phyloP scores from a whole-genome alignment of 1,140 invertebrate species.

The Brachystomella parvula region DNA sequence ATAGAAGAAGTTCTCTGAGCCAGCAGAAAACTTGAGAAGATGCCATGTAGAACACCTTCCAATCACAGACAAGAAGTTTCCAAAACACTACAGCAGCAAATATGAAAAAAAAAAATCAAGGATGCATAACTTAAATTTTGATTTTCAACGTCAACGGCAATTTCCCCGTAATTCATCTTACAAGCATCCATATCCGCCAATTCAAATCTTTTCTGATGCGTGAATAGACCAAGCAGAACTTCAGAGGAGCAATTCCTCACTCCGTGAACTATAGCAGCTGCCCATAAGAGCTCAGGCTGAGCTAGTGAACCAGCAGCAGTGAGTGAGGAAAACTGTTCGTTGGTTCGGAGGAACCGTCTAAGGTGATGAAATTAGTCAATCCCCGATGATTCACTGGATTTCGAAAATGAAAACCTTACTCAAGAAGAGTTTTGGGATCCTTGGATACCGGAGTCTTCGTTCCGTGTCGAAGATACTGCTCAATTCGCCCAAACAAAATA shows the following conservation, averaged over 20 bases:
- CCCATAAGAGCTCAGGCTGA: conserved; percentile 32
- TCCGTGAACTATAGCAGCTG: conserved; percentile 13
- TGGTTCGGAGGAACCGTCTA: conserved; percentile 28
- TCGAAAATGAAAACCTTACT: conserved; percentile 14
- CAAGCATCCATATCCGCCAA: not conserved
- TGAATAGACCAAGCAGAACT: conserved; percentile 16
- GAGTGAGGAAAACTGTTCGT: conserved; percentile 29
- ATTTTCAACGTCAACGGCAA: too few relatives aligned
- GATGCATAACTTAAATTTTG: too few relatives aligned
- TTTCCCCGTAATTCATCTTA: too few relatives aligned
- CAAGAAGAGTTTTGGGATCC: conserved; percentile 25
- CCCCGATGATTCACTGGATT: not conserved
- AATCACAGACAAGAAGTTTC: conserved; percentile 30
- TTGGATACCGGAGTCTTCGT: conserved; percentile 4
- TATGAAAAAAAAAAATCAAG: conserved; percentile 10
- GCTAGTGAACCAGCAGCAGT: conserved; percentile 18
- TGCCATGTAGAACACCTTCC: conserved; percentile 27
- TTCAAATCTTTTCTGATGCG: not conserved
- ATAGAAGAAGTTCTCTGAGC: conserved; percentile 19
- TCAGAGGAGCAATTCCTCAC: conserved; percentile 23
- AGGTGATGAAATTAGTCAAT: not conserved
- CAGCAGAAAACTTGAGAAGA: conserved; percentile 27
- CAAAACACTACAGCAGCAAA: conserved; percentile 24
- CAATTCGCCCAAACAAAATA: conserved; percentile 25
- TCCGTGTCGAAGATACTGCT: conserved; percentile 30